Conservation (phyloP, 1,140 invertebrate species). For the Drosophila ananassae region DNA sequence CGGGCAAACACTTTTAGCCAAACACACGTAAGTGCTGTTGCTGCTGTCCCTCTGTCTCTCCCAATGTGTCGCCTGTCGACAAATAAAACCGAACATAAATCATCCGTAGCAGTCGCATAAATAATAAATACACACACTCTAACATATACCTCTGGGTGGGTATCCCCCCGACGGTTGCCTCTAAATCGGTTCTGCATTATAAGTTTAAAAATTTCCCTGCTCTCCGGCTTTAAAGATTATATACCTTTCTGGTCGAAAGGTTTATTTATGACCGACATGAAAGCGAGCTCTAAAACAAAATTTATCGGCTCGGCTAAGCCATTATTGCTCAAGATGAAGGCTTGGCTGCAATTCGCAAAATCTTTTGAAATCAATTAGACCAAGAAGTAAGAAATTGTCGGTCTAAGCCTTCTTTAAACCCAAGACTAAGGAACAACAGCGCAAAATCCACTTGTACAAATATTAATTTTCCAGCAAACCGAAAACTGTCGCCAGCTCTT, state of each 20-base stretch:
- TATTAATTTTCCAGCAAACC: conserved; percentile 61
- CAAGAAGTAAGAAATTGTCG: background rate
- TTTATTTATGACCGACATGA: conserved; percentile 3
- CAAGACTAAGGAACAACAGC: conserved; percentile 17
- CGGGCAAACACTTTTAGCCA: conserved; percentile 45
- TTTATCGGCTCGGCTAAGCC: background rate
- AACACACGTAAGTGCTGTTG: conserved; percentile 32
- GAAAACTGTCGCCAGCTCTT: conserved; percentile 50
- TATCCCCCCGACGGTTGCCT: background rate
- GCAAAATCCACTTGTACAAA: conserved; percentile 60
- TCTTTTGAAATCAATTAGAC: background rate
- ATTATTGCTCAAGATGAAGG: background rate
- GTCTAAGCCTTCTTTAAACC: background rate
- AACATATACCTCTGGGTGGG: background rate
- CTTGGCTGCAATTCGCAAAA: background rate
- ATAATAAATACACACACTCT: conserved; percentile 40
- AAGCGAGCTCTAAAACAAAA: background rate
- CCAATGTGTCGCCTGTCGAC: conserved; percentile 51
- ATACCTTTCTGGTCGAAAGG: background rate
- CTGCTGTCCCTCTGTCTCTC: conserved; percentile 26
- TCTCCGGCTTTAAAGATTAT: background rate
- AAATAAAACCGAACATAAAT: conserved; percentile 50
- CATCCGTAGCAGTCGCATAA: conserved; percentile 45
- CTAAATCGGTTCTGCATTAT: conserved; percentile 6
- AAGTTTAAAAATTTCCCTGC: conserved; percentile 12